A percentile compares a stretch with the other conserved stretches of the same genome.
These are phyloP conservation scores for Heliocidaris erythrogramma DNA, from an alignment of 35 echinoderm and acorn worm genomes.

Conservation along the genomic window DNA sequence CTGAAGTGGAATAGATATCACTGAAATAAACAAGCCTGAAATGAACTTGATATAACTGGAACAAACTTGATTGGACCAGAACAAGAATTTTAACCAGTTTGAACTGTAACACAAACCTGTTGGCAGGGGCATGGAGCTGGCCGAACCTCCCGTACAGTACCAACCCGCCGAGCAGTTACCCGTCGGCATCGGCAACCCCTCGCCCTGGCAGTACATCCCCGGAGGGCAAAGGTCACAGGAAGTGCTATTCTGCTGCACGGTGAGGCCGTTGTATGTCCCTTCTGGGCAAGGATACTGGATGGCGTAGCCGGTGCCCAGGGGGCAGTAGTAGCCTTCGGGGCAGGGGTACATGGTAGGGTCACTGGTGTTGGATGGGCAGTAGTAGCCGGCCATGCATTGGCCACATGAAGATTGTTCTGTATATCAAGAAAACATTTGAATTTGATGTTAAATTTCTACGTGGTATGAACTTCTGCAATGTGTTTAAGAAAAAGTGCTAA, in stretches of 20 bases:
- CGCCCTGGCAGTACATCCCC: constrained; percentile 93
- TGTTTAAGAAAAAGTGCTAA: no score
- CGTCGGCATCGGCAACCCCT: constrained; percentile 75
- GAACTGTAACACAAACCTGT: constrained; percentile 42
- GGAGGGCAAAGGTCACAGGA: constrained; percentile 97
- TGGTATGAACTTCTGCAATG: background rate
- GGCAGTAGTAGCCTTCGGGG: constrained; percentile 89
- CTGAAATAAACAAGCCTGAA: no score
- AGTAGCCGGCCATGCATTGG: constrained; percentile 70
- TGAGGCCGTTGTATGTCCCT: constrained; percentile 82
- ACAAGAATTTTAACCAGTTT: no score
- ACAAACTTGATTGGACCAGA: no score
- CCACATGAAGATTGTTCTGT: constrained; percentile 71
- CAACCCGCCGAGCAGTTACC: constrained; percentile 94
- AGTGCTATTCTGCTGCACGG: constrained; percentile 79
- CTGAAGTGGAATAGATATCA: no score
- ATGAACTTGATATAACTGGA: no score
- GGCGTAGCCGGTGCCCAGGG: constrained; percentile 72
- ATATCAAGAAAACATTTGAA: background rate
- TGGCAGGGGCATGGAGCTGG: constrained; percentile 72
- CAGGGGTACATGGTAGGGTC: constrained; percentile 90
- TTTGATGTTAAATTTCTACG: background rate
- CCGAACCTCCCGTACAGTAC: constrained; percentile 89
- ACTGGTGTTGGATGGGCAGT: constrained; percentile 94
- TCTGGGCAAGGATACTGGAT: constrained; percentile 86